phyloP scores from a whole-genome alignment of 2,888 invertebrate species.

The Slavum lentiscoides region DNA sequence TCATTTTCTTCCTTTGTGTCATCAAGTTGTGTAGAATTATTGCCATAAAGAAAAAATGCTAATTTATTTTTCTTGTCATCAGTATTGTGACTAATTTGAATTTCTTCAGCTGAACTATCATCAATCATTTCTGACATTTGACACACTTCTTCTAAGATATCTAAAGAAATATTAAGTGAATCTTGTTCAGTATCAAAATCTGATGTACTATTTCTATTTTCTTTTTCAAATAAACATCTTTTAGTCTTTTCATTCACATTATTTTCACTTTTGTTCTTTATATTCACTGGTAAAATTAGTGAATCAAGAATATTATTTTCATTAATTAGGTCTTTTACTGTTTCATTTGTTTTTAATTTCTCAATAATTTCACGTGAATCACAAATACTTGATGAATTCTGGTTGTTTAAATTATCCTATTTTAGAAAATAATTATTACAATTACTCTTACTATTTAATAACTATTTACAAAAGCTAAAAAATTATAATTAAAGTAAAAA shows the following conservation, averaged over 20 bases:
- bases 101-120: constrained; percentile 17
- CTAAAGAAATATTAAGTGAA: constrained; percentile 47
- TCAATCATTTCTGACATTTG: constrained; percentile 40
- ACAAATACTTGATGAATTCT: constrained; percentile 10
- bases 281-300: background rate
- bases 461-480: background rate
- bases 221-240: constrained; percentile 48
- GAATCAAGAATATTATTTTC: background rate
- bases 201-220: background rate
- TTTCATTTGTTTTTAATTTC: constrained; percentile 12
- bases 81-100: background rate
- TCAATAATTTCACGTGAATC: background rate
- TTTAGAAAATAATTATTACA: background rate
- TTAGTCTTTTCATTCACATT: constrained; percentile 22
- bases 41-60: constrained; percentile 37
- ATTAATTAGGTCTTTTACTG: background rate
- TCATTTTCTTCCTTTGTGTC: constrained; percentile 32
- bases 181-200: constrained; percentile 45
- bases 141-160: constrained; percentile 52
- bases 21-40: constrained; percentile 24
- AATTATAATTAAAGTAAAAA: background rate
- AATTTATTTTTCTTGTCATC: constrained; percentile 28
- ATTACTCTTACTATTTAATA: background rate
- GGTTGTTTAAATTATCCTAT: constrained; percentile 13
- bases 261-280: background rate